Percentiles rank a stretch among this genome's conserved stretches.
Evolutionary conservation across 2,113 vertebrate genomes (phyloP).

Genomic region (Etheostoma cragini): DNA sequence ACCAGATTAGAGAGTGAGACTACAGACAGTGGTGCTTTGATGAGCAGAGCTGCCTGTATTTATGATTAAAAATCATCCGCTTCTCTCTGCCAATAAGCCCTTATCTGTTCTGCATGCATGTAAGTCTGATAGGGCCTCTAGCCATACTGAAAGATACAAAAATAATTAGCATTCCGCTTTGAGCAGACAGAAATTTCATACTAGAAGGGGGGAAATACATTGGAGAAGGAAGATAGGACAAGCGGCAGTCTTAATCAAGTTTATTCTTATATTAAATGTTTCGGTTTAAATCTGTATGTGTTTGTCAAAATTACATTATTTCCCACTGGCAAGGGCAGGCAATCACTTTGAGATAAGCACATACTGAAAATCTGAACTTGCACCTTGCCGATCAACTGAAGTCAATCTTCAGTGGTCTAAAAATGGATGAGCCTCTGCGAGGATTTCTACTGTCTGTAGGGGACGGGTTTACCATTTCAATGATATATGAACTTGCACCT

Average conservation of each 20-base stretch:
- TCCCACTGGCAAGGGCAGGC: slow-evolving; percentile 40
- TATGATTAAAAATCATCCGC: slow-evolving; percentile 81
- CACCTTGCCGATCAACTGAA: slow-evolving; percentile 60
- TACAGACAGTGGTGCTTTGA: slow-evolving; percentile 80
- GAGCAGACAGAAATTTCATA: slow-evolving; percentile 71
- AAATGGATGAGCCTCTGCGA: slow-evolving; percentile 23
- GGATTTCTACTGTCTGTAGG: slow-evolving; percentile 15
- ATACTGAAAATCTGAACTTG: slow-evolving; percentile 64
- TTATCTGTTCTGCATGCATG: slow-evolving; percentile 83
- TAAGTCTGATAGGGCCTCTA: slow-evolving; percentile 83
- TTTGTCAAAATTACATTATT: slow-evolving; percentile 52
- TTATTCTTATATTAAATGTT: slow-evolving; percentile 63
- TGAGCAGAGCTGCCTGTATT: slow-evolving; percentile 76
- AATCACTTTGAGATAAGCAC: slow-evolving; percentile 66
- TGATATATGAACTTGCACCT: slow-evolving; percentile 12
- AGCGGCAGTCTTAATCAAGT: slow-evolving; percentile 59
- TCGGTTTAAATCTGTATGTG: slow-evolving; percentile 56
- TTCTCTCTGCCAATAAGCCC: slow-evolving; percentile 77
- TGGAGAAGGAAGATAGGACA: slow-evolving; percentile 58
- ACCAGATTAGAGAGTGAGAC: slow-evolving; percentile 75
- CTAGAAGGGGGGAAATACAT: slow-evolving; percentile 52
- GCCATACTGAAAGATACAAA: slow-evolving; percentile 83
- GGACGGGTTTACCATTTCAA: slow-evolving; percentile 19
- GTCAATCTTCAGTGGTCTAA: slow-evolving; percentile 53
- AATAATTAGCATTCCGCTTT: slow-evolving; percentile 87